Conservation (phyloP, 2,113 vertebrate genomes). For the Clarias magur region DNA sequence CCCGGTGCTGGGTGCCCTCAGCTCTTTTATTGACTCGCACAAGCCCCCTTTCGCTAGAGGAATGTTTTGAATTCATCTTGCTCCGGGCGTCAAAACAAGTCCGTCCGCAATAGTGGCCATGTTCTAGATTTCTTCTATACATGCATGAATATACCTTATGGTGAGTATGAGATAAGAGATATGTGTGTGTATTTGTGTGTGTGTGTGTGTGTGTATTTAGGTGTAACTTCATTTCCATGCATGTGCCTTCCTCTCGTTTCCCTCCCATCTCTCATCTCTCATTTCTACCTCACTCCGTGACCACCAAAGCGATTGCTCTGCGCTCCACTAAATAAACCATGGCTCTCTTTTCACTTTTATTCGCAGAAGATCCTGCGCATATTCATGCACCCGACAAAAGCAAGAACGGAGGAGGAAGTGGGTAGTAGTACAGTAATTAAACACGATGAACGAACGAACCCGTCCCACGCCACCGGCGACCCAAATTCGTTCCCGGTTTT, state of each 20-base stretch:
- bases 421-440: conserved; percentile 69
- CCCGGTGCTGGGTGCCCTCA: conserved; percentile 6
- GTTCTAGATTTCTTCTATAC: conserved; percentile 7
- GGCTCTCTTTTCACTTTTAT: conserved; percentile 56
- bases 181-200: conserved; percentile 15
- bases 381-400: conserved; percentile 51
- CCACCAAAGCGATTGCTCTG: conserved; percentile 58
- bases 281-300: conserved; percentile 52
- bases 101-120: not conserved
- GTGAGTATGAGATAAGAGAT: not conserved
- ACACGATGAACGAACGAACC: conserved; percentile 63
- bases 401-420: conserved; percentile 31
- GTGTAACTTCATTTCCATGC: conserved; percentile 34
- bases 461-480: conserved; percentile 57
- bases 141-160: not conserved
- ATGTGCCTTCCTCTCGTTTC: not conserved
- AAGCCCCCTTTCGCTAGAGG: conserved; percentile 41
- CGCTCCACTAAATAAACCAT: conserved; percentile 68
- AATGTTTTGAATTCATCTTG: conserved; percentile 62
- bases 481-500: conserved; percentile 61
- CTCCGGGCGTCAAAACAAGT: conserved; percentile 42
- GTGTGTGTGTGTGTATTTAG: conserved; percentile 22
- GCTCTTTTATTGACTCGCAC: conserved; percentile 62
- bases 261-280: not conserved
- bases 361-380: conserved; percentile 53